Evolutionary conservation across 92 coral and sea anemone genomes (phyloP).

Genomic region (Desmophyllum pertusum): DNA sequence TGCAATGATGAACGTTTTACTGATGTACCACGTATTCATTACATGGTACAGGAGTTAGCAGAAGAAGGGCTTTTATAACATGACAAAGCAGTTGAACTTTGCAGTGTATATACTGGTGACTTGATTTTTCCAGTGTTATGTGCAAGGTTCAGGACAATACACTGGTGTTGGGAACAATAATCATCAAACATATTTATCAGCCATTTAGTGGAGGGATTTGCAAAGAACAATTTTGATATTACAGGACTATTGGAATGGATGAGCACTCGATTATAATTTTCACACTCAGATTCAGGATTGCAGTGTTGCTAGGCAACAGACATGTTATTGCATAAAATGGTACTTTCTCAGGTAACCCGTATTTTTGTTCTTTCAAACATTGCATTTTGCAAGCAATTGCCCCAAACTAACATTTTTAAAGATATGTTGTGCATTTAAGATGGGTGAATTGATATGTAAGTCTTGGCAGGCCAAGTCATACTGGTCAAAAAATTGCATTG

Average conservation of each 20-base stretch:
- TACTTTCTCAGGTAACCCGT: neutral
- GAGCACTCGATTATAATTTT: neutral
- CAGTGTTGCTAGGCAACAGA: slow-evolving; percentile 43
- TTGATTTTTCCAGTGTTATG: neutral
- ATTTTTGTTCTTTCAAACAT: slow-evolving; percentile 11
- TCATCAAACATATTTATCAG: slow-evolving; percentile 5
- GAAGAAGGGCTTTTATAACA: neutral
- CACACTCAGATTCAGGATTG: neutral
- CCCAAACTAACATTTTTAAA: neutral
- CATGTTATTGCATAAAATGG: neutral
- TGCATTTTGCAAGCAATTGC: neutral
- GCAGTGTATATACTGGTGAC: neutral
- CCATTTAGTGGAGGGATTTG: slow-evolving; percentile 2
- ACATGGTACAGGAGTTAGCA: neutral
- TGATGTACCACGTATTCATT: slow-evolving; percentile 1
- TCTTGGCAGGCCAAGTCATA: slow-evolving; percentile 54
- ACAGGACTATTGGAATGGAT: slow-evolving; percentile 5
- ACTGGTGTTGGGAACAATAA: slow-evolving; percentile 20
- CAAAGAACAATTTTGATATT: neutral
- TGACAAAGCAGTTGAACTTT: neutral
- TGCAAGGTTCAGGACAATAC: slow-evolving; percentile 3
- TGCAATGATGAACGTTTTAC: neutral
- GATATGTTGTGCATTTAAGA: neutral
- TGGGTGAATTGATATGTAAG: neutral
- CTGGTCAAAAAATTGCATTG: neutral